phyloP scores from a whole-genome alignment of 2,888 invertebrate species.

The Rosalia funebris region DNA sequence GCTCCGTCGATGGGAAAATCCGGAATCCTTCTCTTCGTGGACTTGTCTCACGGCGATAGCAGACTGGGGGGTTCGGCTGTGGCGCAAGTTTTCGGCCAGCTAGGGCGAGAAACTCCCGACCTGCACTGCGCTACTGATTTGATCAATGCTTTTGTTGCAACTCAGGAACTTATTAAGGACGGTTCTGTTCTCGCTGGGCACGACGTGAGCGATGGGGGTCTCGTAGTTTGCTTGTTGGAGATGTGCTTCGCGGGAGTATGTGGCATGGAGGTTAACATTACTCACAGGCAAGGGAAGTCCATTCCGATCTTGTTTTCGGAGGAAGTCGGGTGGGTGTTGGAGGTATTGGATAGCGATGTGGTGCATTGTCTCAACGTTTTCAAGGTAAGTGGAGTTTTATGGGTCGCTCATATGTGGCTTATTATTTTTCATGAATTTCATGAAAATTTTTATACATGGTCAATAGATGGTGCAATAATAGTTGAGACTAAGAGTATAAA shows the following conservation, averaged over 20 bases:
- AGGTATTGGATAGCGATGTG: constrained; percentile 71
- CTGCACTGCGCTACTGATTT: constrained; percentile 76
- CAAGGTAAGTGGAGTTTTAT: constrained; percentile 56
- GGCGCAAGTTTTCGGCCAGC: constrained; percentile 86
- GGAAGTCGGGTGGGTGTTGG: constrained; percentile 87
- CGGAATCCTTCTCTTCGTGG: constrained; percentile 81
- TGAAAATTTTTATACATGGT: too few relatives aligned
- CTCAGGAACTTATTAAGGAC: constrained; percentile 84
- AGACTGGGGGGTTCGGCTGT: constrained; percentile 92
- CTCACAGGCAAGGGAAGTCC: constrained; percentile 67
- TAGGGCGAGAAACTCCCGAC: constrained; percentile 77
- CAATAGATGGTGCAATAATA: too few relatives aligned
- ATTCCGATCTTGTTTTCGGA: constrained; percentile 83
- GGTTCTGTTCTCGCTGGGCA: constrained; percentile 84
- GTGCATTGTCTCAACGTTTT: constrained; percentile 72
- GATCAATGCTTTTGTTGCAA: constrained; percentile 80
- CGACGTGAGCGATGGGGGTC: constrained; percentile 96
- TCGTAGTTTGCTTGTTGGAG: constrained; percentile 89
- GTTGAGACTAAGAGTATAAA: too few relatives aligned
- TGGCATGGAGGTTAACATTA: constrained; percentile 76
- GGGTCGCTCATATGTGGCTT: too few relatives aligned
- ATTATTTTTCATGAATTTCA: too few relatives aligned
- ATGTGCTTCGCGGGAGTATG: constrained; percentile 96
- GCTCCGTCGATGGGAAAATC: constrained; percentile 69
- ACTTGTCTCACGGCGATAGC: constrained; percentile 77